phyloP scores from a whole-genome alignment of 2,113 vertebrate genomes.

The Amblyornis subalaris region DNA sequence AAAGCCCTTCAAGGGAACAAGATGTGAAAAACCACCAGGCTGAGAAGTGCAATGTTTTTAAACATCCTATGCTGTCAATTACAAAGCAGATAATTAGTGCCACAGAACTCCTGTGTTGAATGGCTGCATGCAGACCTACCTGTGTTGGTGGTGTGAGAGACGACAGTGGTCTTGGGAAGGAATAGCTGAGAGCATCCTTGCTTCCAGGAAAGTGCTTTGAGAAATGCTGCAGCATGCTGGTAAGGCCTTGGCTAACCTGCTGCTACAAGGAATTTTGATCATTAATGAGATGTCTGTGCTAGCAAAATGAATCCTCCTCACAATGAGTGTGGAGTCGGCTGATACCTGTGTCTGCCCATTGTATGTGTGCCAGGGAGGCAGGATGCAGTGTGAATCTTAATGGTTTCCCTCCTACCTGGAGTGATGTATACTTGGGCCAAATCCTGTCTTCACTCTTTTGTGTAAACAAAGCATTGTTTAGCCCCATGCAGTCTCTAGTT shows the following conservation, averaged over 20 bases:
- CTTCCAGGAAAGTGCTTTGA: background rate
- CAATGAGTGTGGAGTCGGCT: rapidly evolving
- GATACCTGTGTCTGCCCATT: background rate
- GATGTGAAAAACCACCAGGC: background rate
- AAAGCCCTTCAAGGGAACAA: background rate
- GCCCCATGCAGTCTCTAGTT: background rate
- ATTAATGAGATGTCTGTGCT: background rate
- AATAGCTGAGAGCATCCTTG: background rate
- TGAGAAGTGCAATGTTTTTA: background rate
- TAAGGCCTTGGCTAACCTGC: background rate
- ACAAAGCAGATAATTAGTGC: background rate
- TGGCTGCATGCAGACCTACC: background rate
- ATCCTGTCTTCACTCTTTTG: background rate
- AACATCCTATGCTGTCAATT: rapidly evolving
- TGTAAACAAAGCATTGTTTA: background rate
- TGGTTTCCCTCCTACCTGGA: background rate
- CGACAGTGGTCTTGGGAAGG: background rate
- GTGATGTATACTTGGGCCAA: background rate
- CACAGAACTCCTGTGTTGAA: background rate
- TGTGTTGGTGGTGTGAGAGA: rapidly evolving
- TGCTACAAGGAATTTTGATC: background rate
- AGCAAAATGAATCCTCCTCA: background rate
- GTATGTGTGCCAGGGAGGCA: background rate
- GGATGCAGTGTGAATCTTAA: background rate
- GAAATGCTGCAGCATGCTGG: rapidly evolving